Evolutionary conservation across 1,140 invertebrate genomes (phyloP).

Genomic region (Tribolium castaneum): DNA sequence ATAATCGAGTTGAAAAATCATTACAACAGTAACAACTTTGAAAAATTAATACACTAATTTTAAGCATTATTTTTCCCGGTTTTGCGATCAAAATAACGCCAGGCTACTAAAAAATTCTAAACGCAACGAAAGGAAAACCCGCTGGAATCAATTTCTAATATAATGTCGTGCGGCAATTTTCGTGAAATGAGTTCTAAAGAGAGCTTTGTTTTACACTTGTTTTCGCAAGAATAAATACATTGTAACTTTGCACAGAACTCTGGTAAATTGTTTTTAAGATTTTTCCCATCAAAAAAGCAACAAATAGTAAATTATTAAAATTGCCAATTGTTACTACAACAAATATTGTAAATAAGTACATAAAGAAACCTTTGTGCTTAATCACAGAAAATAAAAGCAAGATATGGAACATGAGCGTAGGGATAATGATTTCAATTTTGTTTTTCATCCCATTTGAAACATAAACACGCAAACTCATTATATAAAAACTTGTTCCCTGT

Average conservation of each 20-base stretch:
- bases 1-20: not conserved
- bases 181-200: not conserved
- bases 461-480: no score
- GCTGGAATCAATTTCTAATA: not conserved
- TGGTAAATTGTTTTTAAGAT: not conserved
- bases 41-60: no score
- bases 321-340: no score
- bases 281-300: no score
- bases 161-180: not conserved
- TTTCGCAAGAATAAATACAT: not conserved
- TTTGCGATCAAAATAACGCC: no score
- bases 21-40: not conserved
- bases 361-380: not conserved
- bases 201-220: not conserved
- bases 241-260: not conserved
- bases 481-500: no score
- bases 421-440: conserved; percentile 25
- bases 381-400: not conserved
- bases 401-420: not conserved
- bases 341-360: no score
- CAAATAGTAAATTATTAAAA: no score
- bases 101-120: not conserved
- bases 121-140: not conserved
- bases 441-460: not conserved
- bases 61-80: no score